Base-by-base conservation (phyloP, 2,113 vertebrate species). In the Phyllostomus discolor region DNA sequence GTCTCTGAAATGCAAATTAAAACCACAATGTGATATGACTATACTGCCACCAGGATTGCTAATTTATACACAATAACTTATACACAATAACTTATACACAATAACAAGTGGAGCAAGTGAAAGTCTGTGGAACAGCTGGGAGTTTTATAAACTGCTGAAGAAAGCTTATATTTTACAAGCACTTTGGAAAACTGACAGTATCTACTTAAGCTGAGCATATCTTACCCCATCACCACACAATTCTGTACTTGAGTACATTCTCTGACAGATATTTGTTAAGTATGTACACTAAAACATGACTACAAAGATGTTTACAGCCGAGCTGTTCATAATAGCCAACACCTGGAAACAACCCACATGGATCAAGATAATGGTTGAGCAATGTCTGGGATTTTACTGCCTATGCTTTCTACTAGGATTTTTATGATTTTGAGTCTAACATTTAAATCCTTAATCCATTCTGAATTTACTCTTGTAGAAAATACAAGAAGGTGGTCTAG, bases 1-100 rank as follows among this genome's bases (percentile, higher is more conserved):
- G 82, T 50, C 93, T 7, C 82, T 38, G 24, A 93, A 96, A 81
- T 82, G 31, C 12, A 94, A 93, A 85, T 66, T 46, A n/a, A 93
- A 87, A 62, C 24, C 38, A 64, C 19, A 84, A 33, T 41, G 43
- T 67, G 50, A 73, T 75, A 66, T 90, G 24, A 79, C 31, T 41
- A 3, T 28, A 41, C 19, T 54, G n/a, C 2, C 10, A 67, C n/a
- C 67, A 89, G 8, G 86, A 80, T 82, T 12, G 20, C 69, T 92
- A 35, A 92, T 79, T 96, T 87, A 43, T 73, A 62, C 0, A 78
- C 50, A 86, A n/a, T 38, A 92, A 28, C 38, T 48, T 87, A 43
- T 73, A 62, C 0, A 78, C 43, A 92, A 79, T 54, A 88, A 76
- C 41, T 48, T 85, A 62, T 2, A 41, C 15, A 79, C 6, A 86